phyloP scores from a whole-genome alignment of 1,140 invertebrate genomes.

The Elysia chlorotica region DNA sequence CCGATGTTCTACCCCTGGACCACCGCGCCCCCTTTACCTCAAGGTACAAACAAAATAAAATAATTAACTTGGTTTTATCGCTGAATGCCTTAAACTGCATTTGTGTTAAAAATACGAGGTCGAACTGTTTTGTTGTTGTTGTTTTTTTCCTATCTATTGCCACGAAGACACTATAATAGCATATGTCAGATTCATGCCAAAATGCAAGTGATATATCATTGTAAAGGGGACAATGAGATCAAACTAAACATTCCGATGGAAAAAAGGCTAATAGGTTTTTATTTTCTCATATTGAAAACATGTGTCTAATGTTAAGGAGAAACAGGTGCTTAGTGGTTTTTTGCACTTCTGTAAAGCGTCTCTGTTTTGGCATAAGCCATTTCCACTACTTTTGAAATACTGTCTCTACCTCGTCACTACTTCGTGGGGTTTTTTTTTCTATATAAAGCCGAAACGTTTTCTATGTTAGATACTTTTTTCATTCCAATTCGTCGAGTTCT shows the following conservation, averaged over 20 bases:
- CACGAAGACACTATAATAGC: neutral
- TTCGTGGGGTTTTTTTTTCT: too few species aligned
- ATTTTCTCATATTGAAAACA: neutral
- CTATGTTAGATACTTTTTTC: too few species aligned
- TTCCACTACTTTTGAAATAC: too few species aligned
- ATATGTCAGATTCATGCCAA: neutral
- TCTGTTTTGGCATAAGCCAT: too few species aligned
- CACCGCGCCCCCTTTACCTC: neutral
- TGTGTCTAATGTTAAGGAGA: neutral
- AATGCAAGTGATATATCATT: neutral
- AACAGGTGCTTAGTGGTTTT: too few species aligned
- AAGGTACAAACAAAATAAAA: neutral
- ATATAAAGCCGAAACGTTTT: too few species aligned
- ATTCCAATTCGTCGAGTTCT: too few species aligned
- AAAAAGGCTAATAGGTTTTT: neutral
- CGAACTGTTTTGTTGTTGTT: too few species aligned
- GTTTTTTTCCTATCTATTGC: neutral
- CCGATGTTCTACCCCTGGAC: neutral
- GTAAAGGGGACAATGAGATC: neutral
- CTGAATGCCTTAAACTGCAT: neutral
- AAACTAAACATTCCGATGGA: neutral
- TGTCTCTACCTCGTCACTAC: too few species aligned
- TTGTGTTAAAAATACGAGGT: neutral
- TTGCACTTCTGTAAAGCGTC: too few species aligned
- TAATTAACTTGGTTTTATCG: neutral